Conservation (phyloP, 2,797 vertebrate species). For the Dendrocincla fuliginosa region DNA sequence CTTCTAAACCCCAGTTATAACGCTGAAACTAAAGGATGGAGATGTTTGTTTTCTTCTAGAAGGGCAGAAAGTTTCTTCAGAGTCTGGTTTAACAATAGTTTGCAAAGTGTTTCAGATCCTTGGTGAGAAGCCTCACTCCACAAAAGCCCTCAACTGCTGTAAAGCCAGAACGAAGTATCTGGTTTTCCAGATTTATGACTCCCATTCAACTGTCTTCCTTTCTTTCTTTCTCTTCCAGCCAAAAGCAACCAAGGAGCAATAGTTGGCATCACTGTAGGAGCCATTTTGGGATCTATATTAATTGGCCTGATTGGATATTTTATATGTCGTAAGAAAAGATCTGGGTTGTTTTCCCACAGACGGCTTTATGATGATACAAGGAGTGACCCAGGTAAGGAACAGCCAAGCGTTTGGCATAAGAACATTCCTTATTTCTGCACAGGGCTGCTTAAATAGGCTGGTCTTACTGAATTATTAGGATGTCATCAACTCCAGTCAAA, state of each 20-base stretch:
- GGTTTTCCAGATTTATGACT: background rate
- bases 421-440: background rate
- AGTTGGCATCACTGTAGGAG: conserved; percentile 78
- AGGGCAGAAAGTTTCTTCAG: background rate
- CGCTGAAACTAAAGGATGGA: background rate
- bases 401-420: background rate
- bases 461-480: background rate
- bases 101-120: background rate
- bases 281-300: conserved; percentile 72
- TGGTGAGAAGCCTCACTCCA: background rate
- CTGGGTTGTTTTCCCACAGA: conserved; percentile 82
- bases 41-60: background rate
- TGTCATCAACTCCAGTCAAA: background rate
- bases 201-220: background rate
- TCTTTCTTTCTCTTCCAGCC: conserved; percentile 34
- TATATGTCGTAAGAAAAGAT: conserved; percentile 76
- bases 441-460: background rate
- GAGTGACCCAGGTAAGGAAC: conserved; percentile 83
- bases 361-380: conserved; percentile 86
- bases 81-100: background rate
- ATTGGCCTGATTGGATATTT: conserved; percentile 80
- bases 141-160: background rate
- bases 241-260: conserved; percentile 43
- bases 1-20: background rate
- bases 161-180: background rate